Conservation (phyloP, 1,140 invertebrate genomes). For the Macrobrachium nipponense region DNA sequence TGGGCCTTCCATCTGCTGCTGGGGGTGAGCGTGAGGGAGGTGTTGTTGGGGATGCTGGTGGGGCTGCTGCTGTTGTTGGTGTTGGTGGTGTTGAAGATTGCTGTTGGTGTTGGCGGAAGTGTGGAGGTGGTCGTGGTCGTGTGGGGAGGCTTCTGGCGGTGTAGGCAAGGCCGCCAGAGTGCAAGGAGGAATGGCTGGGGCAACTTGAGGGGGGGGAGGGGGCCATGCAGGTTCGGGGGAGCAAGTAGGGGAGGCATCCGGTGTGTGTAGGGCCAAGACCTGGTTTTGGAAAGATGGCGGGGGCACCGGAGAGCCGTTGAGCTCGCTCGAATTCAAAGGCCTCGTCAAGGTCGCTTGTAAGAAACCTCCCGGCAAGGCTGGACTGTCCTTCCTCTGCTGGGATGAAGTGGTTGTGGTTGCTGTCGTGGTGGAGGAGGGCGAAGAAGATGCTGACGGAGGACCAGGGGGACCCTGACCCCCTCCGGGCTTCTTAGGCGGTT, state of each 20-base stretch:
- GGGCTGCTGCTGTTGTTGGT: conserved; percentile 17
- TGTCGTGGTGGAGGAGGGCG: conserved; percentile 39
- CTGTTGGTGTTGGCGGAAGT: conserved; percentile 28
- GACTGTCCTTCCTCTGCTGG: conserved; percentile 26
- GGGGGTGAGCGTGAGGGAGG: conserved; percentile 30
- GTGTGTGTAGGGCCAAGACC: conserved; percentile 59
- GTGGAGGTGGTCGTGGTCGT: conserved; percentile 62
- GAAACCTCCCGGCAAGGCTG: conserved; percentile 43
- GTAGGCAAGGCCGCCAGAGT: conserved; percentile 61
- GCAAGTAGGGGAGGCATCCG: conserved; percentile 62
- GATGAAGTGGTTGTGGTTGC: conserved; percentile 33
- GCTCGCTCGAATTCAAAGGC: conserved; percentile 26
- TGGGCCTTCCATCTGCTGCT: conserved; percentile 30
- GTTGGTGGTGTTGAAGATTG: conserved; percentile 49
- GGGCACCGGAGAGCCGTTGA: background rate
- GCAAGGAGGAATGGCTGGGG: conserved; percentile 31
- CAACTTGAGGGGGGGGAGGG: conserved; percentile 41
- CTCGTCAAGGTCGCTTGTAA: conserved; percentile 61
- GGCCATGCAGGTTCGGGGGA: conserved; percentile 61
- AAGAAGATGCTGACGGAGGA: conserved; percentile 4
- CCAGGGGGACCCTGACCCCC: conserved; percentile 34
- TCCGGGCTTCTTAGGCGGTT: conserved; percentile 64
- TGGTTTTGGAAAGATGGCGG: conserved; percentile 28
- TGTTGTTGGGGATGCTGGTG: conserved; percentile 31
- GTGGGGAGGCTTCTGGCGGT: conserved; percentile 61